A percentile compares a stretch with the other conserved stretches of the same genome.
Evolutionary conservation across 2,888 invertebrate species (phyloP).

Genomic region (Latheticus oryzae): DNA sequence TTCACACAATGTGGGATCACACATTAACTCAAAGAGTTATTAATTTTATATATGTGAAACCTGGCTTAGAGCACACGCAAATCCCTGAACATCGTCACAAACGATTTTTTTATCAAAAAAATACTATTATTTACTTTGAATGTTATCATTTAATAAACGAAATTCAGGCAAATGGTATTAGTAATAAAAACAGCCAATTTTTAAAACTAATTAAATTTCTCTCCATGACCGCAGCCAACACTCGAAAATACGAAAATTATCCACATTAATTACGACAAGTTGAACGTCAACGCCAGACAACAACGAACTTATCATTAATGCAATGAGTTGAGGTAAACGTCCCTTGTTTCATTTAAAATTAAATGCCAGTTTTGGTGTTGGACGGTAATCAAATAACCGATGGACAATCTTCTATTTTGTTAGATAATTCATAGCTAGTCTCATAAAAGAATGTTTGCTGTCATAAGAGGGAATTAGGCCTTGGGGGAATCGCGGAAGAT

Average conservation of each 20-base stretch:
- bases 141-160: no score
- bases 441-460: slow-evolving; percentile 40
- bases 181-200: slow-evolving; percentile 5
- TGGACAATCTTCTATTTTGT: slow-evolving; percentile 35
- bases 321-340: slow-evolving; percentile 19
- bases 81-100: no score
- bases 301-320: slow-evolving; percentile 37
- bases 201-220: slow-evolving; percentile 17
- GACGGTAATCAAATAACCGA: slow-evolving; percentile 38
- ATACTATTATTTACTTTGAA: no score
- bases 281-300: slow-evolving; percentile 20
- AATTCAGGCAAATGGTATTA: slow-evolving; percentile 12
- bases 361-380: slow-evolving; percentile 36
- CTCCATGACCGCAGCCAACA: slow-evolving; percentile 7
- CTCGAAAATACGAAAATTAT: slow-evolving; percentile 18
- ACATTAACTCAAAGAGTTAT: no score
- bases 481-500: slow-evolving; percentile 35
- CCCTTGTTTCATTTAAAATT: slow-evolving; percentile 35
- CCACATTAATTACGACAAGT: slow-evolving; percentile 30
- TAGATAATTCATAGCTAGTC: slow-evolving; percentile 38
- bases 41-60: no score
- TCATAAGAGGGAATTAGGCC: slow-evolving; percentile 40
- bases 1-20: no score
- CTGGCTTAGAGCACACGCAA: no score
- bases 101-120: no score